A percentile compares a stretch with the other conserved stretches of the same genome.
Evolutionary conservation across 2,797 vertebrate genomes (phyloP).

Genomic region (Dendrocincla tyrannina): DNA sequence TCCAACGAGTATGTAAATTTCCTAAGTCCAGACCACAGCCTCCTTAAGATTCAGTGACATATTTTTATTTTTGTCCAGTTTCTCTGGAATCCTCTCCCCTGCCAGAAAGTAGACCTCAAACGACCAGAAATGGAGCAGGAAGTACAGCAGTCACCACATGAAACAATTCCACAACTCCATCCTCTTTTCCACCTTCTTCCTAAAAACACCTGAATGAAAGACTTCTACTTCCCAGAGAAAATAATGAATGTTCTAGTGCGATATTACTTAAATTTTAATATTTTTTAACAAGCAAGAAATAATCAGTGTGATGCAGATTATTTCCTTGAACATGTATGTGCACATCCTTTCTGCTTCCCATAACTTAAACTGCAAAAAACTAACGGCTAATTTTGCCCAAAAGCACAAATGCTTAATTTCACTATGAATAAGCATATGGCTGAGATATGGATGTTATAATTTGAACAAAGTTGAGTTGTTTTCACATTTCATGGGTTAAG

Average conservation of each 20-base stretch:
- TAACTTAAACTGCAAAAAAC: neutral
- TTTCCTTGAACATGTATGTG: neutral
- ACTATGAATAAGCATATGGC: neutral
- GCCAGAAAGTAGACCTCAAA: neutral
- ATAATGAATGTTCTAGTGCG: neutral
- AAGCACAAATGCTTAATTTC: neutral
- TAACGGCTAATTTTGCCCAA: neutral
- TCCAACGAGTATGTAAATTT: neutral
- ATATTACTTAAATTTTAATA: neutral
- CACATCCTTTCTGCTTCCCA: neutral
- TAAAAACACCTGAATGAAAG: neutral
- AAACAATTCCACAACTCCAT: neutral
- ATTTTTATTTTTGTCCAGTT: neutral
- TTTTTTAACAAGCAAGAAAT: neutral
- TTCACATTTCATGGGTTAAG: neutral
- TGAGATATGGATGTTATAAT: neutral
- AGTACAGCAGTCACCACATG: neutral
- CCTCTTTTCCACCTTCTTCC: neutral
- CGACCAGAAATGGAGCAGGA: neutral
- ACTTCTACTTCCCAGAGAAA: neutral
- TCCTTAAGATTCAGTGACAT: neutral
- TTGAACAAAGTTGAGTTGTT: neutral
- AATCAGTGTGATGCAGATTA: rapidly evolving
- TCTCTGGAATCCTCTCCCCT: neutral
- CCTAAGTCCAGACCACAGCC: neutral